Base-by-base conservation (phyloP, 2,113 vertebrate genomes). In the Rostratula benghalensis region DNA sequence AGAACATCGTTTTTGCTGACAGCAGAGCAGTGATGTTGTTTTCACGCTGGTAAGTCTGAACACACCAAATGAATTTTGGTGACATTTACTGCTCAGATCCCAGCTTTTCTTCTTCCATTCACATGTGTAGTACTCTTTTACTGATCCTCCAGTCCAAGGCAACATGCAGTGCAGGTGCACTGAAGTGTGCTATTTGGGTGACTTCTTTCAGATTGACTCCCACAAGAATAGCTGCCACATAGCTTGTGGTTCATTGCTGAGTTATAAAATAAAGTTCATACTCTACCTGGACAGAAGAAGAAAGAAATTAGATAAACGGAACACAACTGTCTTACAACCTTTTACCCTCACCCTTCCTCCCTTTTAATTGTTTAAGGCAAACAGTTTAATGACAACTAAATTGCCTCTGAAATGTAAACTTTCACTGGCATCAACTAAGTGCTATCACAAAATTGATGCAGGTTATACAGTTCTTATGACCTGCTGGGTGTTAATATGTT, bases 1-100 rank as follows among this genome's bases (percentile, higher is more conserved):
- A 61, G 83, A 96, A 67, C n/a, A 90, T 96, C 30, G 83, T 95
- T 97, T 97, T 91, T 91, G 43, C 87, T 97, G 94, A 95, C 69
- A 95, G 87, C 1, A 2, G 67, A 93, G 53, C 43, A 81, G 50
- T 10, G 16, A 67, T 91, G 48, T 79, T 94, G 76, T 93, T 95
- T 77, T 89, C 75, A 75, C 20, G 43, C 65, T 91, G 79, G 59
- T 76, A 94, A 94, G 95, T 83, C 48, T 28, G 59, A 95, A 94
- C 33, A 83, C n/a, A 94, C 7, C 48, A 50, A 93, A 70, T 97
- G 94, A 90, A 96, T 95, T 97, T 96, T 83, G 92, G 94, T 95
- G 94, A 95, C 61, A 96, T 96, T 97, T 96, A 91, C 70, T 96
- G 80, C 79, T 48, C 64, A 51, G 39, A 81, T 92, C 22, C 70